These are phyloP conservation scores for Seriola rivoliana DNA, from an alignment of 2,113 vertebrate species.

Conservation along the genomic window DNA sequence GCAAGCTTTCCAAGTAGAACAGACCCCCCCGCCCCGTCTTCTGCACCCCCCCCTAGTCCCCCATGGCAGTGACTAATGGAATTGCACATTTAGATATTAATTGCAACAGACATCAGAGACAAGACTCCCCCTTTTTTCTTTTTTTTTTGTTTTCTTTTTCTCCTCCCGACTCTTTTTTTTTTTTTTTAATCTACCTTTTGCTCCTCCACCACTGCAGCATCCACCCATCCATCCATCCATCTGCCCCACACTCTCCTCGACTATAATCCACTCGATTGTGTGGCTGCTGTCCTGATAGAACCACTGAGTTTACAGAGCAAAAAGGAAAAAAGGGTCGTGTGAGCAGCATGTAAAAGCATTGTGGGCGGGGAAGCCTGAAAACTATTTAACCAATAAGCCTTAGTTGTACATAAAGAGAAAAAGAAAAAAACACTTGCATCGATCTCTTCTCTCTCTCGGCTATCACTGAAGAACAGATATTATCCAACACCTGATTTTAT, in stretches of 20 bases:
- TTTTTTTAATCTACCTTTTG: conserved; percentile 2
- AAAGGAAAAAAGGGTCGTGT: conserved; percentile 34
- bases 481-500: conserved; percentile 89
- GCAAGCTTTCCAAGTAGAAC: conserved; percentile 83
- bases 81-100: conserved; percentile 92
- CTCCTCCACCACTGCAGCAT: conserved; percentile 42
- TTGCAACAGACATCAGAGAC: conserved; percentile 86
- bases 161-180: conserved; percentile 11
- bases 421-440: conserved; percentile 86
- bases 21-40: conserved; percentile 29
- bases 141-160: neutral
- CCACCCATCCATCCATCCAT: neutral
- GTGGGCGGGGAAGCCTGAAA: conserved; percentile 91
- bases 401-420: conserved; percentile 95
- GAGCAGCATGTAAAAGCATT: conserved; percentile 77
- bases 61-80: conserved; percentile 88
- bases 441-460: conserved; percentile 79
- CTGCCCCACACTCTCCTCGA: conserved; percentile 5
- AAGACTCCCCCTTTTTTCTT: conserved; percentile 59
- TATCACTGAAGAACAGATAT: conserved; percentile 92
- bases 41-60: conserved; percentile 55
- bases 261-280: conserved; percentile 86
- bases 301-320: conserved; percentile 94
- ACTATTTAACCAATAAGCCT: conserved; percentile 99
- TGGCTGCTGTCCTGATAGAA: conserved; percentile 90